These are phyloP conservation scores for Epicampocera succincta DNA, from an alignment of 2,888 invertebrate genomes.

Conservation along the genomic window DNA sequence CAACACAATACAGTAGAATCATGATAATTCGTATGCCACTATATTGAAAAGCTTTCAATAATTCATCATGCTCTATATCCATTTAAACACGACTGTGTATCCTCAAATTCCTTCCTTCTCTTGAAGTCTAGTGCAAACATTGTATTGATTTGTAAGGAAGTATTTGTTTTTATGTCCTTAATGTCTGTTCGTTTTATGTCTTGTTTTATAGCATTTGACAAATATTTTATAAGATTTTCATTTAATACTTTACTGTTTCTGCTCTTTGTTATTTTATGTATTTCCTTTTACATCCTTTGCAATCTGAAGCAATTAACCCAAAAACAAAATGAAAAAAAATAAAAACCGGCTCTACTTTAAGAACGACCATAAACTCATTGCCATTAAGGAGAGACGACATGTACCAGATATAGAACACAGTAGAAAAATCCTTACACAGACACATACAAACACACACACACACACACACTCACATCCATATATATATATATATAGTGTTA, in stretches of 20 bases:
- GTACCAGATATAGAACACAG: conserved; percentile 18
- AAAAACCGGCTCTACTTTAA: too few species aligned
- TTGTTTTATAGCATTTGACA: conserved; percentile 49
- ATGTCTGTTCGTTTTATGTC: conserved; percentile 25
- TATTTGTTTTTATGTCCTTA: conserved; percentile 28
- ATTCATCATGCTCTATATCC: too few species aligned
- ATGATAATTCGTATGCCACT: too few species aligned
- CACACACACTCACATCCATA: not conserved
- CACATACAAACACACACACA: not conserved
- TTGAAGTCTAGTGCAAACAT: too few species aligned
- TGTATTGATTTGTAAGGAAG: conserved; percentile 2
- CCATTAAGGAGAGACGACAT: conserved; percentile 28
- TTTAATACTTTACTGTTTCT: conserved; percentile 26
- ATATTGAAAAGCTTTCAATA: too few species aligned
- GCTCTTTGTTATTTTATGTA: conserved; percentile 39
- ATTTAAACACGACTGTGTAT: too few species aligned
- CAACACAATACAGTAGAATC: too few species aligned
- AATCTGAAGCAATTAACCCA: conserved; percentile 70
- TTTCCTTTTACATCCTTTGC: conserved; percentile 53
- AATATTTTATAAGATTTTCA: conserved; percentile 49
- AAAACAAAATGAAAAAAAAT: conserved; percentile 56
- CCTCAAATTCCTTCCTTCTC: too few species aligned
- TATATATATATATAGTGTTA: not conserved
- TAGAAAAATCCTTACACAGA: conserved; percentile 13
- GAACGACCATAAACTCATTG: conserved; percentile 47